These are phyloP conservation scores for Achatina immaculata DNA, from an alignment of 1,140 invertebrate genomes.

Conservation along the genomic window DNA sequence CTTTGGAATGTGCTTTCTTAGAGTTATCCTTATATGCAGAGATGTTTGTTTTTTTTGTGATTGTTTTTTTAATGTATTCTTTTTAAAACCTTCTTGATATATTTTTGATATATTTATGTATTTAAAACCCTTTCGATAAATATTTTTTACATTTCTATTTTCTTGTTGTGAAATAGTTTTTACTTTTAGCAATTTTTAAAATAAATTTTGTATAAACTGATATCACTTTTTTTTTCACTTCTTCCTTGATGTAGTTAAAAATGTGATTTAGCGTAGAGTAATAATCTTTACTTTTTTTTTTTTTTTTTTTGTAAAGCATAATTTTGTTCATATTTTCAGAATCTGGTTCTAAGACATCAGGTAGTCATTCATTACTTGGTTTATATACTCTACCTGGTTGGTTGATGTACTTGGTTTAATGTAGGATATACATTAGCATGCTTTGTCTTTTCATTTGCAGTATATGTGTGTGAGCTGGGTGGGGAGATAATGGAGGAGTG, in stretches of 20 bases:
- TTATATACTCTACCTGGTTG: neutral
- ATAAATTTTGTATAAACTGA: too few relatives aligned
- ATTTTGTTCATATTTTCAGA: constrained; percentile 6
- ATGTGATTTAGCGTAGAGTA: too few relatives aligned
- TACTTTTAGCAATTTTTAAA: too few relatives aligned
- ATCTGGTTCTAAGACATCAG: neutral
- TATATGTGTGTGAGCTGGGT: too few relatives aligned
- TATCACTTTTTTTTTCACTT: too few relatives aligned
- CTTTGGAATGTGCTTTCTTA: neutral
- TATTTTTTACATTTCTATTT: too few relatives aligned
- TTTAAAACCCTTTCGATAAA: too few relatives aligned
- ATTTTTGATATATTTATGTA: neutral
- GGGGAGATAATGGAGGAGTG: too few relatives aligned
- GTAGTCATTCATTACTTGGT: neutral
- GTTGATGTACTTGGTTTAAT: neutral
- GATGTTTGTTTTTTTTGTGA: neutral
- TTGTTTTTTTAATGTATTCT: neutral
- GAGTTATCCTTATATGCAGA: neutral
- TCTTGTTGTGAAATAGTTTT: too few relatives aligned
- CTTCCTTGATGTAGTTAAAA: too few relatives aligned
- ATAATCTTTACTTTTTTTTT: too few relatives aligned
- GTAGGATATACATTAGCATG: neutral
- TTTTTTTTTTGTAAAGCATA: too few relatives aligned
- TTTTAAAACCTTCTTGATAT: neutral
- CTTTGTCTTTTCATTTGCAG: neutral